Evolutionary conservation across 1,140 invertebrate species (phyloP).

Genomic region (Scylla paramamosain): DNA sequence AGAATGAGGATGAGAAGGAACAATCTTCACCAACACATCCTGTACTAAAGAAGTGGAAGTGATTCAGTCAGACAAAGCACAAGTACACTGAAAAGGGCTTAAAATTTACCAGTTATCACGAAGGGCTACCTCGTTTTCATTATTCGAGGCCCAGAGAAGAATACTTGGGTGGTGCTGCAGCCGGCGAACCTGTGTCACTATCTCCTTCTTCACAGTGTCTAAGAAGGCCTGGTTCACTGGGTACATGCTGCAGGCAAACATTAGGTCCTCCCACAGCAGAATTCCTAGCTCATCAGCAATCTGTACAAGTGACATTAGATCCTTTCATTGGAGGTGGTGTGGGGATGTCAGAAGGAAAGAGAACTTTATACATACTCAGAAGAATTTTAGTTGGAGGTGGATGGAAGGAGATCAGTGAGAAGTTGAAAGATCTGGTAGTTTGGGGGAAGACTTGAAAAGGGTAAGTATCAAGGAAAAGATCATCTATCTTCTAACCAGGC

Average conservation of each 20-base stretch:
- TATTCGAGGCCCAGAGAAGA: slow-evolving; percentile 96
- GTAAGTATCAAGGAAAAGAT: no score
- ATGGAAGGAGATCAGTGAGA: no score
- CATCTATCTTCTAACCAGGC: no score
- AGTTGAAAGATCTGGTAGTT: no score
- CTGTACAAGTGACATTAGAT: slow-evolving; percentile 76
- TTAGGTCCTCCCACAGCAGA: slow-evolving; percentile 89
- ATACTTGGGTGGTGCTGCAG: slow-evolving; percentile 94
- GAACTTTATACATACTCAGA: neutral
- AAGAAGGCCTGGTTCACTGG: slow-evolving; percentile 89
- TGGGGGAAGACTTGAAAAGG: no score
- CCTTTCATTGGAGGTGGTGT: neutral
- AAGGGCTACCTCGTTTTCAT: slow-evolving; percentile 97
- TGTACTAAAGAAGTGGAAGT: no score
- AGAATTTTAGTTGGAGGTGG: no score
- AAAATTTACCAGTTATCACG: slow-evolving; percentile 87
- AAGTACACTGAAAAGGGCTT: no score
- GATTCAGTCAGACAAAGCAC: no score
- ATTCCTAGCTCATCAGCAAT: slow-evolving; percentile 89
- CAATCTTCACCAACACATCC: no score
- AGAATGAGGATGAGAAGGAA: no score
- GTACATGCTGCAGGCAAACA: slow-evolving; percentile 99
- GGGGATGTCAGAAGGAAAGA: neutral
- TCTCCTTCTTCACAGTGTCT: slow-evolving; percentile 87
- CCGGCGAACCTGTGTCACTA: slow-evolving; percentile 90